A percentile compares a stretch with the other conserved stretches of the same genome.
These are phyloP conservation scores for Drosophila paulistorum DNA, from an alignment of 1,140 invertebrate genomes.

Conservation along the genomic window DNA sequence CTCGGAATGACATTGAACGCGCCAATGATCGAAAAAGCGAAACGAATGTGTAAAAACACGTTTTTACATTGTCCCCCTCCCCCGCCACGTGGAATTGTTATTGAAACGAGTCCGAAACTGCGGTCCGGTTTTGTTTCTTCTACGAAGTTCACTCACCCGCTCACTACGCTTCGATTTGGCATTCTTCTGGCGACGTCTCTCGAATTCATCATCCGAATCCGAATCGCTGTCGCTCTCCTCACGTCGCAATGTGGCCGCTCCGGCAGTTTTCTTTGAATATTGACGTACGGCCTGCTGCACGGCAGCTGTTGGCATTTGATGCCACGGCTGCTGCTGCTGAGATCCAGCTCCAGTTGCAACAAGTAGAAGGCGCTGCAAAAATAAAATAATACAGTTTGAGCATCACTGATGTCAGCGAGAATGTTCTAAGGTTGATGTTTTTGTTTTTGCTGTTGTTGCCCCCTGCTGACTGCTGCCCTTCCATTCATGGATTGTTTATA, in stretches of 20 bases:
- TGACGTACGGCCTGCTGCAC: constrained; percentile 55
- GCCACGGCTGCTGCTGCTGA: constrained; percentile 41
- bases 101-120: background rate
- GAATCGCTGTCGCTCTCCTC: constrained; percentile 85
- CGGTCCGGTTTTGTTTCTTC: constrained; percentile 1
- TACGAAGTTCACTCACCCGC: constrained; percentile 82
- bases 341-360: constrained; percentile 29
- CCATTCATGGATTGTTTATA: constrained; percentile 25
- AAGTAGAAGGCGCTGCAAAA: constrained; percentile 50
- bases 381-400: constrained; percentile 33
- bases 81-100: background rate
- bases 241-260: constrained; percentile 54
- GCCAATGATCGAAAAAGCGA: background rate
- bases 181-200: constrained; percentile 74
- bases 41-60: background rate
- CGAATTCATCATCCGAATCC: constrained; percentile 86
- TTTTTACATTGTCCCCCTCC: constrained; percentile 4
- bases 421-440: background rate
- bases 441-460: constrained; percentile 24
- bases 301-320: constrained; percentile 46
- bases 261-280: constrained; percentile 70
- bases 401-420: background rate
- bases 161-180: constrained; percentile 83
- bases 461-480: constrained; percentile 45
- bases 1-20: background rate